A percentile compares a stretch with the other conserved stretches of the same genome.
These are phyloP conservation scores for Drosophila neonasuta DNA, from an alignment of 2,888 invertebrate genomes.

Conservation along the genomic window DNA sequence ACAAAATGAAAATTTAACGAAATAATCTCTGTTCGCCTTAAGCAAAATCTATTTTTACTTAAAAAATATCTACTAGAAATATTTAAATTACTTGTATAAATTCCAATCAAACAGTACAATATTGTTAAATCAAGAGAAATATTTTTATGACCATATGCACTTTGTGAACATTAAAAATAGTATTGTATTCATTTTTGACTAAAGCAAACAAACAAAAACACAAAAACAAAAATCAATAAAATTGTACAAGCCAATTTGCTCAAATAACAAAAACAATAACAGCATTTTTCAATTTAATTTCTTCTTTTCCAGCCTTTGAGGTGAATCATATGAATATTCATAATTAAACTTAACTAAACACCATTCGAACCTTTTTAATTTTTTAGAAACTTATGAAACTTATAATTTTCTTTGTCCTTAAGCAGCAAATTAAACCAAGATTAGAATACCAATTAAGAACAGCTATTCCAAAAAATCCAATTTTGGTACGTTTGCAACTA, in stretches of 20 bases:
- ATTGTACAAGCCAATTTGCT: constrained; percentile 81
- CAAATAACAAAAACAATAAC: constrained; percentile 69
- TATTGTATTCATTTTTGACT: constrained; percentile 23
- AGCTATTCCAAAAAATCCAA: too few relatives aligned
- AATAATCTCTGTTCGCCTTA: constrained; percentile 28
- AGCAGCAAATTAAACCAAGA: too few relatives aligned
- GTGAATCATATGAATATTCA: not conserved
- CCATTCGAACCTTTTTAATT: too few relatives aligned
- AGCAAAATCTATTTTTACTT: constrained; percentile 21
- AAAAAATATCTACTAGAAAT: constrained; percentile 1
- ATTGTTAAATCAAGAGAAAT: constrained; percentile 22
- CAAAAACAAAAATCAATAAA: constrained; percentile 73
- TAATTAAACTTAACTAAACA: too few relatives aligned
- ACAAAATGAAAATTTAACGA: not conserved
- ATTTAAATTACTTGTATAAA: constrained; percentile 26
- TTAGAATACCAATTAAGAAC: too few relatives aligned
- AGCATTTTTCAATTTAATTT: constrained; percentile 8
- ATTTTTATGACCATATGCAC: constrained; percentile 15
- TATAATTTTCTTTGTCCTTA: too few relatives aligned
- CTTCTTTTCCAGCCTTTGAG: constrained; percentile 13
- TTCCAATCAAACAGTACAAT: constrained; percentile 10
- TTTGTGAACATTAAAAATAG: constrained; percentile 64
- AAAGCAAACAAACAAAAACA: constrained; percentile 19
- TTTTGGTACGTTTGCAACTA: too few relatives aligned
- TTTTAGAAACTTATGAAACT: too few relatives aligned